Evolutionary conservation across 2,888 invertebrate species (phyloP).

Genomic region (Drosophila leonis): DNA sequence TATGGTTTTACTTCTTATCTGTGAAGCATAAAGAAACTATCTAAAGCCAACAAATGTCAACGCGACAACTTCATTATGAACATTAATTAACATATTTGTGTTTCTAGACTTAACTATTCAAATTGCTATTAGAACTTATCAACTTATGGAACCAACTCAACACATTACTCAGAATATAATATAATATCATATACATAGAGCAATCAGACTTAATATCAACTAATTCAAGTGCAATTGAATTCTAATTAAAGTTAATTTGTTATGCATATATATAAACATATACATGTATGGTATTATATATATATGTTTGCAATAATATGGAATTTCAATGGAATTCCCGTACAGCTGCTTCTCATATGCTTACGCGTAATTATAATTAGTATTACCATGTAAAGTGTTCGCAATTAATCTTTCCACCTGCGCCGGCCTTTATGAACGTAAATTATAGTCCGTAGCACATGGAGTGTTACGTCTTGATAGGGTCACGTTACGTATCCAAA

Average conservation of each 20-base stretch:
- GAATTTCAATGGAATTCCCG: slow-evolving; percentile 19
- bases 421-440: slow-evolving; percentile 12
- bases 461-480: slow-evolving; percentile 8
- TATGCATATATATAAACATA: background rate
- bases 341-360: slow-evolving; percentile 30
- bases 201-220: background rate
- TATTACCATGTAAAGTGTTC: slow-evolving; percentile 16
- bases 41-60: slow-evolving; percentile 1
- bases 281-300: background rate
- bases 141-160: background rate
- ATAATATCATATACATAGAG: background rate
- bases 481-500: slow-evolving; percentile 1
- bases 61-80: background rate
- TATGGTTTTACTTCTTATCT: background rate
- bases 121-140: background rate
- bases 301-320: background rate
- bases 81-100: background rate
- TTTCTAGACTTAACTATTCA: background rate
- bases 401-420: slow-evolving; percentile 21
- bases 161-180: background rate
- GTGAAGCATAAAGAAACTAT: background rate
- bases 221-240: background rate
- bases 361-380: slow-evolving; percentile 12
- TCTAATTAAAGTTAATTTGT: background rate
- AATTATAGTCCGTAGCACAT: slow-evolving; percentile 31